phyloP scores from a whole-genome alignment of 2,888 invertebrate species.

The Ormyrus rosae region DNA sequence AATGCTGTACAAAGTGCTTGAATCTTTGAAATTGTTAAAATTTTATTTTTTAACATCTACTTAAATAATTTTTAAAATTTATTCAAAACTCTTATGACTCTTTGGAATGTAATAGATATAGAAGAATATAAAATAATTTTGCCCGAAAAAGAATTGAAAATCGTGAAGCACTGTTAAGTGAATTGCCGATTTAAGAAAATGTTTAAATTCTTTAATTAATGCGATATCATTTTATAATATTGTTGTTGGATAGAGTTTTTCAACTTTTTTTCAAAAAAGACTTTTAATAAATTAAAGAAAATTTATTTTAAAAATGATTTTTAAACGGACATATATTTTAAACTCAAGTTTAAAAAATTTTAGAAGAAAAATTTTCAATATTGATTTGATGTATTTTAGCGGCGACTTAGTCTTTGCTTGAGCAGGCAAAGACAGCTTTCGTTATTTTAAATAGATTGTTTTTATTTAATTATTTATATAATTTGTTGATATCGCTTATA shows the following conservation, averaged over 20 bases:
- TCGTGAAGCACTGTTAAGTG: neutral
- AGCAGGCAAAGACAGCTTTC: constrained; percentile 25
- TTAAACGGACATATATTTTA: constrained; percentile 33
- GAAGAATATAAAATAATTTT: constrained; percentile 7
- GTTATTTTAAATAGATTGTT: constrained; percentile 37
- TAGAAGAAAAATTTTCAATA: neutral
- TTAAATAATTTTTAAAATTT: constrained; percentile 30
- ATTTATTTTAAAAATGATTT: constrained; percentile 37
- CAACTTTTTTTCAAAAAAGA: constrained; percentile 8
- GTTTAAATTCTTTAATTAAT: constrained; percentile 1
- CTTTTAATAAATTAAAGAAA: constrained; percentile 18
- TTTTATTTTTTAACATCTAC: constrained; percentile 53
- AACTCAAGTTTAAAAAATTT: constrained; percentile 22
- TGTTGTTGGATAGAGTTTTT: constrained; percentile 4
- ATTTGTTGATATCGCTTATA: constrained; percentile 38
- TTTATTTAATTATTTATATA: constrained; percentile 37
- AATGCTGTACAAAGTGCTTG: constrained; percentile 49
- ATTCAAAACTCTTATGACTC: constrained; percentile 28
- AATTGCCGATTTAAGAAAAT: neutral
- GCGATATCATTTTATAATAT: constrained; percentile 17
- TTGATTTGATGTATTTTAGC: constrained; percentile 32
- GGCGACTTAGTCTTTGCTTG: constrained; percentile 2
- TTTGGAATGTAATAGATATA: neutral
- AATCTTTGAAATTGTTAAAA: constrained; percentile 51
- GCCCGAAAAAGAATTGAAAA: constrained; percentile 9